Conservation (phyloP, 2,888 invertebrate genomes). For the Parnassius orleans region DNA sequence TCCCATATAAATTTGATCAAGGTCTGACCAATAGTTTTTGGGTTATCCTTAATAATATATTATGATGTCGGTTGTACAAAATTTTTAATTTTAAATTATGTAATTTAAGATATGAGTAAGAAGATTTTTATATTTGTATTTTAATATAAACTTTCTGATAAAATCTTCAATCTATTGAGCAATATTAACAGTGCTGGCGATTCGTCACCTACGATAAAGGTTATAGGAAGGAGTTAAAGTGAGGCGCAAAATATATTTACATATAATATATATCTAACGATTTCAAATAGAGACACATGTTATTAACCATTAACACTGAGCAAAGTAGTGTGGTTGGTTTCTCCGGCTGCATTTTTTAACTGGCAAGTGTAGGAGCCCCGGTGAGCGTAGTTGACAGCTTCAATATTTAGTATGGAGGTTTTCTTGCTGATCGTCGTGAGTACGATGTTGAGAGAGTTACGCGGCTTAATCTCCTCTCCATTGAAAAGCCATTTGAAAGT, state of each 20-base stretch:
- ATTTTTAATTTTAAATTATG: too few relatives aligned
- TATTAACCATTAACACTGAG: slow-evolving; percentile 82
- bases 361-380: slow-evolving; percentile 84
- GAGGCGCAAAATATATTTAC: slow-evolving; percentile 35
- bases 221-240: slow-evolving; percentile 52
- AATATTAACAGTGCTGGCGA: slow-evolving; percentile 4
- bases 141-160: too few relatives aligned
- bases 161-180: not conserved
- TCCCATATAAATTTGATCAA: too few relatives aligned
- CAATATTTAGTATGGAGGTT: slow-evolving; percentile 84
- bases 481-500: slow-evolving; percentile 87
- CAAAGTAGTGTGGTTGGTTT: slow-evolving; percentile 79
- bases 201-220: not conserved
- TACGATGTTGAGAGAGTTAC: slow-evolving; percentile 79
- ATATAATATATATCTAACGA: slow-evolving; percentile 2
- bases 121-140: too few relatives aligned
- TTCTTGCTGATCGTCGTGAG: slow-evolving; percentile 83
- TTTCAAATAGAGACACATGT: not conserved
- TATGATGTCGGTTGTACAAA: too few relatives aligned
- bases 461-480: slow-evolving; percentile 69
- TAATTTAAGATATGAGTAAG: too few relatives aligned
- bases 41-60: too few relatives aligned
- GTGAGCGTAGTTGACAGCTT: slow-evolving; percentile 82
- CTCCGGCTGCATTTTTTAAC: slow-evolving; percentile 83
- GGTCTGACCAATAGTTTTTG: too few relatives aligned